Evolutionary conservation across 2,797 vertebrate genomes (phyloP), one percentile per base, ranked within the genome.

Genomic region (Danio aesculapii): DNA sequence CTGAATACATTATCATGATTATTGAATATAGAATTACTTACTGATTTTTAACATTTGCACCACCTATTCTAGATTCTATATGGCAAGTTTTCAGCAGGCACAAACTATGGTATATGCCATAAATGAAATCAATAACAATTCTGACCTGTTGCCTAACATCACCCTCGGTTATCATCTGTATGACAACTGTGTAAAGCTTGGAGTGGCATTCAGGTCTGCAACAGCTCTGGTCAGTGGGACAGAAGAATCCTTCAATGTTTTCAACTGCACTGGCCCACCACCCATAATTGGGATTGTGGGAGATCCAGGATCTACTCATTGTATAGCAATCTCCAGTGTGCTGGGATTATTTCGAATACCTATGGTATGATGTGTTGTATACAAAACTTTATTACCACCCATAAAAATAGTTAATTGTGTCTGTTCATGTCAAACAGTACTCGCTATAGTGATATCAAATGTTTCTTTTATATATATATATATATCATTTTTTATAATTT

Each of bases 261-360:
- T 52, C 19, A 81, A 55, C 46, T 87, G 86, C 39, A 62, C 19
- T 55, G 83, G 81, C 2, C 57, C 75, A 13, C 84, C 89, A n/a
- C 86, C 88, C 0, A 83, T 90, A 19, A 73, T 90, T 64, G 89
- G 86, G 55, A 88, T 90, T 44, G 83, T 90, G 6, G 89, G 89
- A 8, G 89, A 90, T 78, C 85, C 89, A 9, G 84, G 84, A n/a
- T 90, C 89, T 5, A 87, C 89, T 41, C 82, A 88, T 30, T 89
- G 88, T 62, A 89, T 90, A 53, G 86, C 89, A 47, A 87, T 90
- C 14, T 89, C 89, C 68, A 88, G 88, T 77, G 84, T 89, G 5
- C 47, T 90, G 52, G 87, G 88, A 10, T 76, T 90, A 57, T 90
- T 89, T 80, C 79, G 79, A 17, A 55, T 90, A 5, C 89, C 89